Evolutionary conservation across 2,797 vertebrate genomes (phyloP).

Genomic region (Huso huso): DNA sequence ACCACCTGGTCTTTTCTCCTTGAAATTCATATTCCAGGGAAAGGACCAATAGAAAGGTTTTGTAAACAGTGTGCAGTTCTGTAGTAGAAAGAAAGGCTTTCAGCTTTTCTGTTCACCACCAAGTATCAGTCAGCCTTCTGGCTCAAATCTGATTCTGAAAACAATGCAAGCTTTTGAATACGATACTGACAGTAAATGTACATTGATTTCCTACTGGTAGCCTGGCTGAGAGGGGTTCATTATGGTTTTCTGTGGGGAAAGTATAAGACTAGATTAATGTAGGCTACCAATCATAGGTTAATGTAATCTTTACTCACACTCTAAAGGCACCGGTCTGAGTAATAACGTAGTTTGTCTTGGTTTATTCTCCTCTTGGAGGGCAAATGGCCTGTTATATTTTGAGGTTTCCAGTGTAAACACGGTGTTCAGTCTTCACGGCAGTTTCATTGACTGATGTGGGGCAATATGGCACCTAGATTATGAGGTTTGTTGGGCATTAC

Average conservation of each 20-base stretch:
- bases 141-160: not conserved
- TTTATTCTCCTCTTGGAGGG: not conserved
- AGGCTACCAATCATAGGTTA: not conserved
- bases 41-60: no score
- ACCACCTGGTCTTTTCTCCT: no score
- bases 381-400: not conserved
- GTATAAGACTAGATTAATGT: not conserved
- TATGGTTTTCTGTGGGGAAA: not conserved
- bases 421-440: not conserved
- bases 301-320: not conserved
- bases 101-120: no score
- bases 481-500: no score
- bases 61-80: no score
- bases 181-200: not conserved
- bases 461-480: no score
- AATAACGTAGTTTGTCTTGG: not conserved
- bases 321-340: not conserved
- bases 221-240: not conserved
- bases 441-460: no score
- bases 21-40: no score
- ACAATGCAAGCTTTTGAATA: not conserved
- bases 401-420: not conserved
- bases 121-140: no score
- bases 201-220: not conserved
- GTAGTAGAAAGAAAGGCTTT: no score